A percentile compares a stretch with the other conserved stretches of the same genome.
These are phyloP conservation scores for Nasonia vitripennis DNA, from an alignment of 1,140 invertebrate genomes.

Conservation along the genomic window DNA sequence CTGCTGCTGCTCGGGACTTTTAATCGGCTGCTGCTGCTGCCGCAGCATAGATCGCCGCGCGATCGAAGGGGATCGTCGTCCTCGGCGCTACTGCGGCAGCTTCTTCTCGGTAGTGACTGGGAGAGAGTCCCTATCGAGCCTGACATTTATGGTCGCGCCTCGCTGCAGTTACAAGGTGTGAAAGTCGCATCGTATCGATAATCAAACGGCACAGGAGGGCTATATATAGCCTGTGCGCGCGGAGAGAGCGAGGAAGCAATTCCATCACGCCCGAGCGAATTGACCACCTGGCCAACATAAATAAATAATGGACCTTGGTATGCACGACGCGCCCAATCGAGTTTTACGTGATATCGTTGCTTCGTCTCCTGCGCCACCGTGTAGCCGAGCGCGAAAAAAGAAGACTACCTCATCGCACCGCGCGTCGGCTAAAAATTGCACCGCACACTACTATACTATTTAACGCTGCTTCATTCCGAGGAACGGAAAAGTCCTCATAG, in stretches of 20 bases:
- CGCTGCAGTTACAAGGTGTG: conserved; percentile 14
- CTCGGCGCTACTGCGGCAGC: background rate
- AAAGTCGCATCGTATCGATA: conserved; percentile 29
- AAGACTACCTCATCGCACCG: too few species aligned
- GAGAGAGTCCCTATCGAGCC: background rate
- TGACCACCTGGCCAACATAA: conserved; percentile 70
- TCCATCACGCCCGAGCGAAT: conserved; percentile 70
- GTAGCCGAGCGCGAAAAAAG: background rate
- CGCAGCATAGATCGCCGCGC: background rate
- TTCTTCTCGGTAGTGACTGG: conserved; percentile 12
- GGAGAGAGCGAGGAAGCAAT: conserved; percentile 55
- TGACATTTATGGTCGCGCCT: conserved; percentile 28
- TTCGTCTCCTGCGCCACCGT: conserved; percentile 45
- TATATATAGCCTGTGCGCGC: background rate
- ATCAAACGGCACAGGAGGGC: background rate
- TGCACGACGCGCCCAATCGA: conserved; percentile 59
- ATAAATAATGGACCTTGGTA: conserved; percentile 69
- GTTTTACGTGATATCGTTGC: conserved; percentile 66
- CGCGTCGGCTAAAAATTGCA: too few species aligned
- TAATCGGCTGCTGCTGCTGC: background rate
- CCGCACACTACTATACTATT: too few species aligned
- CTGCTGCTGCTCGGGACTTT: background rate
- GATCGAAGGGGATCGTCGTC: background rate
- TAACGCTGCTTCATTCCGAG: background rate
- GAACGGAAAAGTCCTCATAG: background rate